A percentile compares a stretch with the other conserved stretches of the same genome.
phyloP scores from a whole-genome alignment of 1,140 invertebrate species.

The Patella vulgata region DNA sequence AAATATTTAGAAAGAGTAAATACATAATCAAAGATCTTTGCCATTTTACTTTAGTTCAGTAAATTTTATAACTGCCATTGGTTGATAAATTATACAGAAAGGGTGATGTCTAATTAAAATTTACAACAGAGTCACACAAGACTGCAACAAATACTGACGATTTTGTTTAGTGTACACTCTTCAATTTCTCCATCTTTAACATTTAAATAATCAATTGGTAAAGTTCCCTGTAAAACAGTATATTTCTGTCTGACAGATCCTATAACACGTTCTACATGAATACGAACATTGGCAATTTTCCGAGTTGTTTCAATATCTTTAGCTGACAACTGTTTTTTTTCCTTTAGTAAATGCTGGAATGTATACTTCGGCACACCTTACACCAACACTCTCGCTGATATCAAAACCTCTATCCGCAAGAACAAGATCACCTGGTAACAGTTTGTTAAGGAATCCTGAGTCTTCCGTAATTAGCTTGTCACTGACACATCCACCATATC shows the following conservation, averaged over 20 bases:
- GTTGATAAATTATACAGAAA: too few relatives aligned
- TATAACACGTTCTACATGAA: slow-evolving; percentile 54
- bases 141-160: slow-evolving; percentile 12
- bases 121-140: slow-evolving; percentile 10
- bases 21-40: too few relatives aligned
- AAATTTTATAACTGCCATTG: too few relatives aligned
- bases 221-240: slow-evolving; percentile 2
- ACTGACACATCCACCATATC: slow-evolving; percentile 29
- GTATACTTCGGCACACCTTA: slow-evolving; percentile 4
- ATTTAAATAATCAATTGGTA: slow-evolving; percentile 4
- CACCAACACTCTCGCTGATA: not conserved
- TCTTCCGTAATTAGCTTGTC: slow-evolving; percentile 25
- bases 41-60: too few relatives aligned
- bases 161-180: slow-evolving; percentile 15
- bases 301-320: slow-evolving; percentile 32
- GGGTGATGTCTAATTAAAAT: not conserved
- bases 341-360: slow-evolving; percentile 13
- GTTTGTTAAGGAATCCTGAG: slow-evolving; percentile 23
- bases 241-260: slow-evolving; percentile 17
- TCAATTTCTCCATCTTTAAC: slow-evolving; percentile 1
- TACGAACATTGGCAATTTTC: slow-evolving; percentile 42
- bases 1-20: too few relatives aligned
- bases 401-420: slow-evolving; percentile 32
- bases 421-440: slow-evolving; percentile 17
- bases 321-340: slow-evolving; percentile 13